Evolutionary conservation across 2,113 vertebrate species (phyloP), one percentile per base, ranked within the genome.

Genomic region (Dascyllus trimaculatus): DNA sequence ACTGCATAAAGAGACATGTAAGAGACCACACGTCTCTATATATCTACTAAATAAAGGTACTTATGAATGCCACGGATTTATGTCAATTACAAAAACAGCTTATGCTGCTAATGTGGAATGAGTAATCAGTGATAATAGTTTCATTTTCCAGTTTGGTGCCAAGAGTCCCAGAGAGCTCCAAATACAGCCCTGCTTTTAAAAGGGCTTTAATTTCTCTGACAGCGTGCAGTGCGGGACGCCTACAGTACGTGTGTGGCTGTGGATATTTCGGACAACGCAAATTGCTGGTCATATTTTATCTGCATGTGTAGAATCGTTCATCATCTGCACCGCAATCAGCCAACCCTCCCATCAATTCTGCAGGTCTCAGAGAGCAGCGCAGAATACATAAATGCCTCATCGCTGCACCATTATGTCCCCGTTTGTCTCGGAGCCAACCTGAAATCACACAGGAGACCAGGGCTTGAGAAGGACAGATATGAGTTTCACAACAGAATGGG

Each of bases 291-390:
- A 87, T 86, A 82, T 89, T 88, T 90, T 88, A 84, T 80, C 79
- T 80, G 84, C 77, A 71, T 78, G 66, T 70, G 81, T 66, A 57
- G 79, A 91, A 79, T 87, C 89, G 89, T 93, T 88, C 49, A 90
- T 93, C 89, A 93, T 71, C 65, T 51, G 65, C 35, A 13, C 48
- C 40, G 63, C 82, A 82, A 87, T 85, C 83, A 84, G 66, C 72
- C 79, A 17, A 48, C 48, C 18, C 57, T n/a, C 53, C 58, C 84
- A 88, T 92, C 84, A 83, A 71, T 81, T 67, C 59, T 77, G 53
- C 81, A 79, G 75, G 69, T 80, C 80, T 71, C 64, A 58, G 57
- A 40, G 68, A 63, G 51, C 51, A 56, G 57, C 6, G 59, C 64
- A 71, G 80, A 75, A 80, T 79, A 66, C 62, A 86, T 21, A 86